Percentiles rank a stretch among this genome's conserved stretches.
Conservation (phyloP, 1,140 invertebrate genomes). For the Heliconius himera region DNA sequence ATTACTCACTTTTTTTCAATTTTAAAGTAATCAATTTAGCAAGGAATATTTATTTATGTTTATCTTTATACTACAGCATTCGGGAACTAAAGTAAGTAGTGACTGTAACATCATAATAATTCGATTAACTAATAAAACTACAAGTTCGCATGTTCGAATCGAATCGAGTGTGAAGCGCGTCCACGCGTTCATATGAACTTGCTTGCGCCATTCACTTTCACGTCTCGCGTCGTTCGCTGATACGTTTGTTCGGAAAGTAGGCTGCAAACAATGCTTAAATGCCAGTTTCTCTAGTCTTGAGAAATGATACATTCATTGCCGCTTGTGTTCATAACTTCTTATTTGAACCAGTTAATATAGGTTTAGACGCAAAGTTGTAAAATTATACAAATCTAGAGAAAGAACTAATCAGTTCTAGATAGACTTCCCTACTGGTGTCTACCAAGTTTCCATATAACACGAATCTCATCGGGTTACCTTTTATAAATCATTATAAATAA, state of each 20-base stretch:
- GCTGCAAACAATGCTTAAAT: slow-evolving; percentile 72
- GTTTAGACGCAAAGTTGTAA: no score
- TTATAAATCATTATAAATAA: no score
- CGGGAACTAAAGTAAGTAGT: no score
- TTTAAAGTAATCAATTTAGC: no score
- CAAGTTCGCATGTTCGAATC: slow-evolving; percentile 60
- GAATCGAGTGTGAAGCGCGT: slow-evolving; percentile 67
- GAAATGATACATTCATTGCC: slow-evolving; percentile 57
- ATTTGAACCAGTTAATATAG: background rate
- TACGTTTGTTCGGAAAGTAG: slow-evolving; percentile 69
- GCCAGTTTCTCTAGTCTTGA: slow-evolving; percentile 71
- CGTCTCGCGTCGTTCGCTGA: slow-evolving; percentile 53
- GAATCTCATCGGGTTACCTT: no score
- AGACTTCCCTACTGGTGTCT: no score
- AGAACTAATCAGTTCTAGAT: no score
- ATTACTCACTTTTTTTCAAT: no score
- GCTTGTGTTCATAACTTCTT: slow-evolving; percentile 44
- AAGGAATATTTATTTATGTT: no score
- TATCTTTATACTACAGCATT: no score
- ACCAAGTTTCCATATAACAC: no score
- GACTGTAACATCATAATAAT: background rate
- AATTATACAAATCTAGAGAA: no score
- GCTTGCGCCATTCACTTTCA: slow-evolving; percentile 77
- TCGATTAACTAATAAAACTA: slow-evolving; percentile 9
- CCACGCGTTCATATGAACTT: slow-evolving; percentile 53